Evolutionary conservation across 2,113 vertebrate genomes (phyloP).

Genomic region (Gasterosteus aculeatus): DNA sequence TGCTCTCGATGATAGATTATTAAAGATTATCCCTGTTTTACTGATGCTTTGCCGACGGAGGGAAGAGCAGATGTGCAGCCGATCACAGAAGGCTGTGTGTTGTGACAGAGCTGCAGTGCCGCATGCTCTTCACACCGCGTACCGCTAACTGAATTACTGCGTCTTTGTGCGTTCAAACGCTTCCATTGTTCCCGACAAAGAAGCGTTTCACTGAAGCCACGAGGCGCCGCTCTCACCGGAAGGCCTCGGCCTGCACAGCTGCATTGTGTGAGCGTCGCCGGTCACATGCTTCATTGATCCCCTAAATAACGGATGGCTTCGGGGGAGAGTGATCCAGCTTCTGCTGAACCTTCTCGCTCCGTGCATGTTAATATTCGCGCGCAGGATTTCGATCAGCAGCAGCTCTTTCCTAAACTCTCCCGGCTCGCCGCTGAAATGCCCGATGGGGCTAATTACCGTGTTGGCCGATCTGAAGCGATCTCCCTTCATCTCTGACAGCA

Average conservation of each 20-base stretch:
- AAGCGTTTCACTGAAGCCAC: slow-evolving; percentile 35
- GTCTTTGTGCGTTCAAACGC: slow-evolving; percentile 37
- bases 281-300: slow-evolving; percentile 32
- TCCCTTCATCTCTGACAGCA: slow-evolving; percentile 45
- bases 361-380: slow-evolving; percentile 22
- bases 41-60: background rate
- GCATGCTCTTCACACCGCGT: slow-evolving; percentile 19
- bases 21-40: background rate
- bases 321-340: slow-evolving; percentile 31
- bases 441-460: slow-evolving; percentile 63
- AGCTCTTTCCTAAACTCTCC: slow-evolving; percentile 23
- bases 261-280: slow-evolving; percentile 66
- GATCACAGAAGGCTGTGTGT: slow-evolving; percentile 18
- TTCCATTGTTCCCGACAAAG: slow-evolving; percentile 59
- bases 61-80: slow-evolving; percentile 28
- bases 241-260: slow-evolving; percentile 15
- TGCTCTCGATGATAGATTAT: background rate
- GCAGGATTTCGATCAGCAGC: slow-evolving; percentile 53
- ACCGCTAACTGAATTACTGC: slow-evolving; percentile 33
- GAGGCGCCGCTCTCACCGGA: slow-evolving; percentile 13
- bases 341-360: slow-evolving; percentile 10
- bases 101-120: slow-evolving; percentile 1
- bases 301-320: slow-evolving; percentile 37
- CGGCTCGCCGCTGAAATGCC: slow-evolving; percentile 28
- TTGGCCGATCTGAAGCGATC: slow-evolving; percentile 58